Evolutionary conservation across 1,140 invertebrate species (phyloP).

Genomic region (Drosophila lini): DNA sequence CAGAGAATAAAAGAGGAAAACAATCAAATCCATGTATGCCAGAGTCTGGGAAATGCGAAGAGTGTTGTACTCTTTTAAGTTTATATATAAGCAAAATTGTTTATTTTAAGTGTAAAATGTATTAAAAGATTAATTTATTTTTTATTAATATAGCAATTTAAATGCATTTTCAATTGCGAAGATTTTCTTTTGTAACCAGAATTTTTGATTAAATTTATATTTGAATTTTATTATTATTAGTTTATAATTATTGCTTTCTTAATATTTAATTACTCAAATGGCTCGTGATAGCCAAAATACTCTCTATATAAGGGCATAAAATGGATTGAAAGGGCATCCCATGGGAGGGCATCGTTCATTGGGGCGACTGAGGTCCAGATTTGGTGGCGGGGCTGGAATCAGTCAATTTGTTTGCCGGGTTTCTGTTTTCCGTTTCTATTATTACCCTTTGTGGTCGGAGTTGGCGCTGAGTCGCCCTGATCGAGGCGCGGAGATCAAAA

Average conservation of each 20-base stretch:
- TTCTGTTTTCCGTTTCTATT: constrained; percentile 65
- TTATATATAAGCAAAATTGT: too few species aligned
- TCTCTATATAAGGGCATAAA: neutral
- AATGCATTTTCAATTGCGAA: too few species aligned
- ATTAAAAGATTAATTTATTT: too few species aligned
- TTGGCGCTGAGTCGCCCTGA: constrained; percentile 58
- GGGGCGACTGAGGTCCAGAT: constrained; percentile 39
- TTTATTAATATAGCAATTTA: too few species aligned
- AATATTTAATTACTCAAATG: too few species aligned
- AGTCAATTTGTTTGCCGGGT: constrained; percentile 73
- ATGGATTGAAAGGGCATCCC: constrained; percentile 39
- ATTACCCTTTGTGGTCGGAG: constrained; percentile 41
- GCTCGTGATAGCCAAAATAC: neutral
- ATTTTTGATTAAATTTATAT: neutral
- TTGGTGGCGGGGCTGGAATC: constrained; percentile 59
- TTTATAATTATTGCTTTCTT: neutral
- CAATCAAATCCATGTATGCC: constrained; percentile 24
- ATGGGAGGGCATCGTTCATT: constrained; percentile 63
- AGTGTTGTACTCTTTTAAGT: constrained; percentile 9
- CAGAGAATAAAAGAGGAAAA: constrained; percentile 39
- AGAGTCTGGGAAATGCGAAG: constrained; percentile 2
- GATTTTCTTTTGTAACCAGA: neutral
- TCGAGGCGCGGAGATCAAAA: constrained; percentile 76
- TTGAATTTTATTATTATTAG: too few species aligned
- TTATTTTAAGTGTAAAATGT: neutral